Evolutionary conservation across 92 coral and sea anemone species (phyloP).

Genomic region (Palythoa caribaeorum): DNA sequence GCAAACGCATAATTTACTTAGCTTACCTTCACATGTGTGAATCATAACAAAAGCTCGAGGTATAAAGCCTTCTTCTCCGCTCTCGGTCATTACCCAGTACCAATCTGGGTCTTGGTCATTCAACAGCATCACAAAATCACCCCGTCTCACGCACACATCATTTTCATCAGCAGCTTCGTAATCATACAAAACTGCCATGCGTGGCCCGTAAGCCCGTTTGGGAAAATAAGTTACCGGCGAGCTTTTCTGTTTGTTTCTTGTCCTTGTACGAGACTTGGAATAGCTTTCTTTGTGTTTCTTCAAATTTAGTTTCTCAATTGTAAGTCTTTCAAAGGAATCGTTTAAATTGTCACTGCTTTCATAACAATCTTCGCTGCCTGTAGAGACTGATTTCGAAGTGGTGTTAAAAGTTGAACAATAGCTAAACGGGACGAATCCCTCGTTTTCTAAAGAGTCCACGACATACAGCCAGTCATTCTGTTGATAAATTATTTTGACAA

Average conservation of each 20-base stretch:
- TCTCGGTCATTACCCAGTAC: slow-evolving; percentile 82
- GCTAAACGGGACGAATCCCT: slow-evolving; percentile 80
- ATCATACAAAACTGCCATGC: slow-evolving; percentile 78
- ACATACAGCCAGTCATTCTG: slow-evolving; percentile 88
- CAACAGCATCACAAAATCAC: slow-evolving; percentile 84
- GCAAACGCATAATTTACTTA: neutral
- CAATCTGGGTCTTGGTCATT: slow-evolving; percentile 91
- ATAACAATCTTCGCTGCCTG: slow-evolving; percentile 77
- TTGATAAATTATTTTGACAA: slow-evolving; percentile 76
- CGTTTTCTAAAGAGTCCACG: slow-evolving; percentile 75
- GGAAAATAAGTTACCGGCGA: slow-evolving; percentile 79
- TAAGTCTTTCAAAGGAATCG: slow-evolving; percentile 53
- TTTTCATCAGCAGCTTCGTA: slow-evolving; percentile 83
- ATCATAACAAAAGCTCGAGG: slow-evolving; percentile 82
- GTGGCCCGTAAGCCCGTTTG: slow-evolving; percentile 88
- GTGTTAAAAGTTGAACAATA: slow-evolving; percentile 72
- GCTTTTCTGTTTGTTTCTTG: slow-evolving; percentile 47
- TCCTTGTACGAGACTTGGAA: slow-evolving; percentile 2
- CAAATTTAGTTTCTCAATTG: slow-evolving; percentile 31
- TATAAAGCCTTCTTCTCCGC: slow-evolving; percentile 89
- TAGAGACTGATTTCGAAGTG: slow-evolving; percentile 70
- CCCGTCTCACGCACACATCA: slow-evolving; percentile 80
- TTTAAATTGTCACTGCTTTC: slow-evolving; percentile 72
- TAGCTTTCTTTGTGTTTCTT: slow-evolving; percentile 45
- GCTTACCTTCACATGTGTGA: slow-evolving; percentile 91